Percentiles rank a stretch among this genome's conserved stretches.
Evolutionary conservation across 2,113 vertebrate species (phyloP).

Genomic region (Microcebus lehilahytsara): DNA sequence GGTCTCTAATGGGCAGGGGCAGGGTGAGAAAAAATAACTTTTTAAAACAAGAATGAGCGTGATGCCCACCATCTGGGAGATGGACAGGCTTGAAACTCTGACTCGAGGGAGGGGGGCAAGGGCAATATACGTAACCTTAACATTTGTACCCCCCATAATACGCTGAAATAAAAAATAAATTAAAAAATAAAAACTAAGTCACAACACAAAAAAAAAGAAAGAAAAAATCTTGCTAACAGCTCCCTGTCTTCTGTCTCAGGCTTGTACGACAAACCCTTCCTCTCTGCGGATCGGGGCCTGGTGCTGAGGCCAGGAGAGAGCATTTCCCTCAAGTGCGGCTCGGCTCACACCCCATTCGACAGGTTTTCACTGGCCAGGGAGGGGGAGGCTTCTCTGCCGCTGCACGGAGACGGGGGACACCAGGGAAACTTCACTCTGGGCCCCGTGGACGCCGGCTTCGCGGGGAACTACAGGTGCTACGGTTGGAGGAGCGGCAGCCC

Average conservation of each 20-base stretch:
- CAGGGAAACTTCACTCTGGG: not conserved
- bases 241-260: not conserved
- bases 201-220: not conserved
- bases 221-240: not conserved
- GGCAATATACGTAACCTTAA: no score
- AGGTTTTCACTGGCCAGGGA: not conserved
- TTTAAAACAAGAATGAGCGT: no score
- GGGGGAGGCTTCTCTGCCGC: not conserved
- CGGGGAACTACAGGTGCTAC: not conserved
- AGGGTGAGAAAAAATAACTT: not conserved
- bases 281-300: fast-evolving
- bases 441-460: not conserved
- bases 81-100: no score
- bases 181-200: no score
- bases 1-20: no score
- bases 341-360: not conserved
- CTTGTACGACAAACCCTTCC: not conserved
- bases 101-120: no score
- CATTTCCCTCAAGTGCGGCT: not conserved
- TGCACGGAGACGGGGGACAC: fast-evolving
- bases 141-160: no score
- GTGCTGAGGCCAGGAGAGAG: not conserved
- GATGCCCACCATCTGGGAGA: no score
- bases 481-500: not conserved
- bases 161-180: no score